Conservation (phyloP, 2,797 vertebrate species). For the Lycodopsis pacificus region DNA sequence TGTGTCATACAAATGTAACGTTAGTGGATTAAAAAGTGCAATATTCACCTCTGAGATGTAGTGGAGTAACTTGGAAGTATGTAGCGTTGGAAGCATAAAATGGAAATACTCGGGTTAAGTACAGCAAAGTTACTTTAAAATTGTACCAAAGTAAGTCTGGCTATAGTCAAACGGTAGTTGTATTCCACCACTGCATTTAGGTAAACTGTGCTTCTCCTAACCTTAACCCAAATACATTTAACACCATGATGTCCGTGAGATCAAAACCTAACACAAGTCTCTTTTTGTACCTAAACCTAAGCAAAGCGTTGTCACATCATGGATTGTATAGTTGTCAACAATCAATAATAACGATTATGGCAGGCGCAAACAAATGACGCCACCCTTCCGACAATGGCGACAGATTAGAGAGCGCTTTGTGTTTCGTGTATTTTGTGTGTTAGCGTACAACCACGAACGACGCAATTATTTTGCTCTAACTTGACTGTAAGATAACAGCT, state of each 20-base stretch:
- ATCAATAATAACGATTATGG: not conserved
- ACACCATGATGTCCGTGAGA: too few relatives aligned
- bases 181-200: too few relatives aligned
- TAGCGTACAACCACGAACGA: too few relatives aligned
- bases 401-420: not conserved
- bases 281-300: not conserved
- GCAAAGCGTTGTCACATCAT: not conserved
- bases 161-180: too few relatives aligned
- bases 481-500: not conserved
- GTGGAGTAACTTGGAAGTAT: not conserved
- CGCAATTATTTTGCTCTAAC: not conserved
- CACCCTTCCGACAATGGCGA: not conserved
- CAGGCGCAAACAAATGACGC: not conserved
- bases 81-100: too few relatives aligned
- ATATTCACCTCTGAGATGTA: not conserved
- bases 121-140: too few relatives aligned
- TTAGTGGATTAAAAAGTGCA: not conserved
- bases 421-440: not conserved
- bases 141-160: too few relatives aligned
- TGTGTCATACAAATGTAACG: not conserved
- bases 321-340: not conserved
- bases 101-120: too few relatives aligned
- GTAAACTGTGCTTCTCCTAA: too few relatives aligned
- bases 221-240: not conserved
- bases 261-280: too few relatives aligned